Evolutionary conservation across 2,888 invertebrate genomes (phyloP).

Genomic region (Buathra laborator): DNA sequence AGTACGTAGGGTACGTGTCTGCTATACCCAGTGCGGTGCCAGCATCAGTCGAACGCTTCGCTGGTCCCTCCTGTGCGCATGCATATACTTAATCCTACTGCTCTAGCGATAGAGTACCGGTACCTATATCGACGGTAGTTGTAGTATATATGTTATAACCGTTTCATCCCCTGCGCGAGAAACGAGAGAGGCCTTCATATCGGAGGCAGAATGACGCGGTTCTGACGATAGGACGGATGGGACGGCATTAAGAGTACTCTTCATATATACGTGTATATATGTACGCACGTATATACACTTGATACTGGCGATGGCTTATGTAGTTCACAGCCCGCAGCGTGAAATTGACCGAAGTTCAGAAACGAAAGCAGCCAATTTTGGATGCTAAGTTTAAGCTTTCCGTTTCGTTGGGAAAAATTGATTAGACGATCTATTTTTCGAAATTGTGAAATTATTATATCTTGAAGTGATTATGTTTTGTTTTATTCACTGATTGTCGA

Average conservation of each 20-base stretch:
- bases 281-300: too few species aligned
- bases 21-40: slow-evolving; percentile 32
- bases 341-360: background rate
- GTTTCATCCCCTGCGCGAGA: slow-evolving; percentile 13
- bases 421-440: background rate
- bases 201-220: slow-evolving; percentile 45
- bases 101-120: slow-evolving; percentile 25
- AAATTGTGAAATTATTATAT: background rate
- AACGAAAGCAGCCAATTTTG: background rate
- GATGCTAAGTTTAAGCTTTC: background rate
- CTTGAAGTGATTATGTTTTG: background rate
- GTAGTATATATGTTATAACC: slow-evolving; percentile 4
- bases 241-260: background rate
- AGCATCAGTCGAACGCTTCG: slow-evolving; percentile 44
- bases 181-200: slow-evolving; percentile 34
- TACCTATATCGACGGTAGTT: slow-evolving; percentile 23
- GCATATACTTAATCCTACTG: slow-evolving; percentile 53
- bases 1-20: slow-evolving; percentile 36
- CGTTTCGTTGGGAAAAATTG: background rate
- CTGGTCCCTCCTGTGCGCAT: slow-evolving; percentile 21
- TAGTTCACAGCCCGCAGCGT: background rate
- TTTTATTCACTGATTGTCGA: too few species aligned
- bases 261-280: background rate
- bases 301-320: background rate
- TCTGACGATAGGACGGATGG: slow-evolving; percentile 8